Base-by-base conservation (phyloP, 2,888 invertebrate species). In the Exocentrus adspersus region DNA sequence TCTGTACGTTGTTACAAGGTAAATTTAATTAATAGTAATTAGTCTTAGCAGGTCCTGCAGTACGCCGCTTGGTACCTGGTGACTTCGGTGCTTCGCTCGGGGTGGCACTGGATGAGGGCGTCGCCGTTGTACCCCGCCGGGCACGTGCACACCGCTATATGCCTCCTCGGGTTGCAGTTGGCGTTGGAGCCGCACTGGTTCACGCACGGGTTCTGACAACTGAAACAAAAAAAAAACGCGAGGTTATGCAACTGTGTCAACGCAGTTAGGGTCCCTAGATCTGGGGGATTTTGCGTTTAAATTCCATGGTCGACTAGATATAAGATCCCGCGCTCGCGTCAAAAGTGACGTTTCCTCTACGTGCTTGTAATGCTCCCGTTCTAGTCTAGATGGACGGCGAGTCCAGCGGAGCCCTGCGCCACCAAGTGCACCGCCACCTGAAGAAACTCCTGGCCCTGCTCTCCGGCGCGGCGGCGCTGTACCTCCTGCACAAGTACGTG, bases 121-220 rank as follows among this genome's bases (percentile, higher is more conserved):
- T 89, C 87, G 9, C 89, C 89, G 37, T 86, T 82, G 68, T 85
- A 86, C 7, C 93, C 93, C 30, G 86, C 83, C 0, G 90, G 89
- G 72, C 94, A 94, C 1, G 92, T 92, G 80, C 94, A 94, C 37
- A 94, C 92, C 2, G 94, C 93, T 53, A 92, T 85, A 81, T 94
- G 93, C 24, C 90, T 85, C 61, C 92, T 86, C 0, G 91, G 88
- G 79, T 89, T 89, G 77, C 94, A 94, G 57, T 87, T 87, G 37
- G 93, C 93, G 14, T 89, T 91, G 0, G 88, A 83, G 5, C 92
- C 93, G 75, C 94, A 94, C 79, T 92, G 92, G 62, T 91, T 90
- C 37, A 88, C 86, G 76, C 93, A 93, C 0, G 92, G 92, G 82
- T 92, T 85, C 63, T 81, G 81, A 64, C 87, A 87, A 20, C 82